Percentiles rank a stretch among this genome's conserved stretches.
These are phyloP conservation scores for Heterotilapia buettikoferi DNA, from an alignment of 2,113 vertebrate species.

Conservation along the genomic window DNA sequence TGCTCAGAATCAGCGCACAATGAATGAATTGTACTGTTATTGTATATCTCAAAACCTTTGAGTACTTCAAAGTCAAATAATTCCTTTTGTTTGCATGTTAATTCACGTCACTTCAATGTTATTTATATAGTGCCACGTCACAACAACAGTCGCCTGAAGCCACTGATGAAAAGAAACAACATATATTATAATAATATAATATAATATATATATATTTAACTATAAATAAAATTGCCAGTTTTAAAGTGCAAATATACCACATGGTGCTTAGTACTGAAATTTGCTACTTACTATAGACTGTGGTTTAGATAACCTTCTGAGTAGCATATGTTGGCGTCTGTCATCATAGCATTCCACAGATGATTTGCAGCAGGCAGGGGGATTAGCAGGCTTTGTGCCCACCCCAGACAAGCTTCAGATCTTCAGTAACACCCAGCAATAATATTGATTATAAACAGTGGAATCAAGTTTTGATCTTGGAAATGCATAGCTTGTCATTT, in stretches of 20 bases:
- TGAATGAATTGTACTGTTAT: not conserved
- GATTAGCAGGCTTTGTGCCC: not conserved
- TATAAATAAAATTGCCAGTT: not conserved
- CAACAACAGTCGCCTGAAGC: not conserved
- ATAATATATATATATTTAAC: not conserved
- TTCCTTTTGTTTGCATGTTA: not conserved
- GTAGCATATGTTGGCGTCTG: not conserved
- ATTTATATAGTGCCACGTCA: not conserved
- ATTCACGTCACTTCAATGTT: not conserved
- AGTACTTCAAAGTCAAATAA: not conserved
- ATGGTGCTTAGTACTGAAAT: not conserved
- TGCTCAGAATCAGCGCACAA: not conserved
- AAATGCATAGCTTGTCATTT: not conserved
- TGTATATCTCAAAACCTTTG: not conserved
- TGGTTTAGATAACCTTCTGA: not conserved
- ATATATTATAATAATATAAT: not conserved
- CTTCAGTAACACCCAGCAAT: not conserved
- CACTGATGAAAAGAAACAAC: not conserved
- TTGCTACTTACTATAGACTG: not conserved
- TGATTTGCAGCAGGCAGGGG: constrained; percentile 12
- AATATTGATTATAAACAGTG: not conserved
- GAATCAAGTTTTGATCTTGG: not conserved
- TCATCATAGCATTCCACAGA: constrained; percentile 1
- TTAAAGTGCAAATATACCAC: not conserved
- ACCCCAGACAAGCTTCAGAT: not conserved